These are phyloP conservation scores for Acromyrmex heyeri DNA, from an alignment of 1,140 invertebrate species.

Conservation along the genomic window DNA sequence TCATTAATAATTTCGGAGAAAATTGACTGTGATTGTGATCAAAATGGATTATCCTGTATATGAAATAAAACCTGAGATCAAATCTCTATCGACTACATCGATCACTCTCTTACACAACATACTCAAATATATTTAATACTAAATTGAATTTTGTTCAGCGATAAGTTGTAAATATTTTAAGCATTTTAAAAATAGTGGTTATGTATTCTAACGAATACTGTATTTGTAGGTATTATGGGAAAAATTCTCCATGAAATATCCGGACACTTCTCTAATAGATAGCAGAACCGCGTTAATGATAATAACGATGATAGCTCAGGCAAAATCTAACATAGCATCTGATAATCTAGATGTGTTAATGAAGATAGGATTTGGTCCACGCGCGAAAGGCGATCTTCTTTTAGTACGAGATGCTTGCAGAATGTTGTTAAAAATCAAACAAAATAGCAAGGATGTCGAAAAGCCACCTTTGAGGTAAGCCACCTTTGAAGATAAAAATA, in stretches of 20 bases:
- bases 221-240: constrained; percentile 91
- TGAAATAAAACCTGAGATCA: neutral
- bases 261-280: constrained; percentile 89
- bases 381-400: constrained; percentile 86
- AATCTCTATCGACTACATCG: neutral
- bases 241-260: constrained; percentile 92
- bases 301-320: constrained; percentile 90
- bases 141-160: neutral
- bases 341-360: constrained; percentile 89
- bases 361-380: constrained; percentile 87
- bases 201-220: constrained; percentile 65
- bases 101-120: neutral
- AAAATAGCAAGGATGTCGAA: constrained; percentile 73
- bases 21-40: no score
- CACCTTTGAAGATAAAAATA: neutral
- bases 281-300: constrained; percentile 91
- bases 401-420: constrained; percentile 88
- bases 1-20: no score
- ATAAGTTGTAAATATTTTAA: neutral
- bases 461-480: constrained; percentile 77
- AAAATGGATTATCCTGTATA: no score
- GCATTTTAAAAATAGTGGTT: neutral
- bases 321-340: constrained; percentile 86
- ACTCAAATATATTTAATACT: neutral
- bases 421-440: constrained; percentile 87